phyloP scores from a whole-genome alignment of 2,888 invertebrate species.

The Pseudococcus jackbeardsleyi region DNA sequence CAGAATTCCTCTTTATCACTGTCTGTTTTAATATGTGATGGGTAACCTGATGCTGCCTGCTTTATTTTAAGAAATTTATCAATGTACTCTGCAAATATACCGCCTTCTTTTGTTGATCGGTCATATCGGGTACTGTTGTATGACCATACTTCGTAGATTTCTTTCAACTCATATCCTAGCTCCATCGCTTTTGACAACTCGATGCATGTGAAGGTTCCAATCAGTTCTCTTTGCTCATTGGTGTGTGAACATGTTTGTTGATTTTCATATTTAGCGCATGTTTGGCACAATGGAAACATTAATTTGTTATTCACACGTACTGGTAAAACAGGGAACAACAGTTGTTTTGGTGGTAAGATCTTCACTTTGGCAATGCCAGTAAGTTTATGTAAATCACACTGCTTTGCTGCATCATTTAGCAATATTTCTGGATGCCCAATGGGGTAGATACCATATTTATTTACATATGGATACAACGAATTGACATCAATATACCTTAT shows the following conservation, averaged over 20 bases:
- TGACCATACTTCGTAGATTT: constrained; percentile 61
- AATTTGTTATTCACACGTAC: too few relatives aligned
- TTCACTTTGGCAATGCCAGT: too few relatives aligned
- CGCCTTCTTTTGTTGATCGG: background rate
- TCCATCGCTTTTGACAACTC: background rate
- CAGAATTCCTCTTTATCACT: constrained; percentile 64
- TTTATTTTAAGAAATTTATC: constrained; percentile 59
- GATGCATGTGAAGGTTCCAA: too few relatives aligned
- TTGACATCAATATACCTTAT: constrained; percentile 65
- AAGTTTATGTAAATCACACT: background rate
- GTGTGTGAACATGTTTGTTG: too few relatives aligned
- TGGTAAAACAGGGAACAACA: too few relatives aligned
- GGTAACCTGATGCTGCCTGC: background rate
- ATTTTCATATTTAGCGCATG: too few relatives aligned
- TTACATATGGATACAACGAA: constrained; percentile 57
- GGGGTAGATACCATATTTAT: constrained; percentile 61
- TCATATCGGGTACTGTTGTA: constrained; percentile 55
- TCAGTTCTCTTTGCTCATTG: too few relatives aligned
- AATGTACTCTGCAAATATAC: constrained; percentile 67
- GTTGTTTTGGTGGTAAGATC: too few relatives aligned
- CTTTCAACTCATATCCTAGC: constrained; percentile 53
- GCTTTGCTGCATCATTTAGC: background rate
- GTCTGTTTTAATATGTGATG: constrained; percentile 65
- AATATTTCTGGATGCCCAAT: constrained; percentile 57
- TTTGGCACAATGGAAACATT: too few relatives aligned